Conservation (phyloP, 2,888 invertebrate species). For the Scaptomyza flava region DNA sequence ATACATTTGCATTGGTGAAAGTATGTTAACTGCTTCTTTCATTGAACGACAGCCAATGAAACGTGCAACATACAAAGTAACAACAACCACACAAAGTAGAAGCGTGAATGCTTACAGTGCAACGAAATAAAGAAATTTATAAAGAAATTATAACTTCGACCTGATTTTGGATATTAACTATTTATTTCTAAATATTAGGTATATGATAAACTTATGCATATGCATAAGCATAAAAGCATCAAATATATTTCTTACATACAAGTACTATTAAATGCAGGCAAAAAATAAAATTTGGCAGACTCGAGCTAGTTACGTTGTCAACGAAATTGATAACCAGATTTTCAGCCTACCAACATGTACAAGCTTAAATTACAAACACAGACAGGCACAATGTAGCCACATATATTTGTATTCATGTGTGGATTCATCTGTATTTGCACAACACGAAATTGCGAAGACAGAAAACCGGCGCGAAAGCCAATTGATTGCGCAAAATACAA, state of each 20-base stretch:
- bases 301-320: conserved; percentile 28
- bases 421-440: conserved; percentile 41
- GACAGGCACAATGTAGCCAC: background rate
- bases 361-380: background rate
- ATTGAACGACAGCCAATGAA: conserved; percentile 56
- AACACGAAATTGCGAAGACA: conserved; percentile 40
- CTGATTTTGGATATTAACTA: conserved; percentile 18
- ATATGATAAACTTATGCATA: background rate
- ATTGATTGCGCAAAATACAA: conserved; percentile 46
- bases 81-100: conserved; percentile 10
- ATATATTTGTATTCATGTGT: conserved; percentile 3
- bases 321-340: conserved; percentile 46
- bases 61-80: conserved; percentile 35
- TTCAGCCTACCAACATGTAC: conserved; percentile 24
- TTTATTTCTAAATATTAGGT: conserved; percentile 4
- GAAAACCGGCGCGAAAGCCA: conserved; percentile 48
- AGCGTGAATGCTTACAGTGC: conserved; percentile 39
- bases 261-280: conserved; percentile 3
- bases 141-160: conserved; percentile 14
- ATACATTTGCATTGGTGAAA: conserved; percentile 74
- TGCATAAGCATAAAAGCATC: background rate
- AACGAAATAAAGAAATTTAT: conserved; percentile 14
- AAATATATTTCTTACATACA: conserved; percentile 5
- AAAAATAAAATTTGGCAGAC: conserved; percentile 10
- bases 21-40: conserved; percentile 71